phyloP scores from a whole-genome alignment of 2,888 invertebrate genomes.

The Cremastinae sp. region DNA sequence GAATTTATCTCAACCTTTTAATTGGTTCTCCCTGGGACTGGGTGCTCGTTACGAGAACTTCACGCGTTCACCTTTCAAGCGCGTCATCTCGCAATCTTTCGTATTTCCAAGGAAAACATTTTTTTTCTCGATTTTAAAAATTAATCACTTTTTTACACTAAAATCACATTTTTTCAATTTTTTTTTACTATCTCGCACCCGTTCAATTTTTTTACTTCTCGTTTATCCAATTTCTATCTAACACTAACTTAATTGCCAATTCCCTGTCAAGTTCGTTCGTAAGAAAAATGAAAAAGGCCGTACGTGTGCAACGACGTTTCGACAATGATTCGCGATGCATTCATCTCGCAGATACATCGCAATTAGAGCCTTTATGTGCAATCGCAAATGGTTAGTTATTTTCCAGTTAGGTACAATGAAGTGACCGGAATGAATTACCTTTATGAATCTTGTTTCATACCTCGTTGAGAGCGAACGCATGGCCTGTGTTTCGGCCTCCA shows the following conservation, averaged over 20 bases:
- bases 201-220: neutral
- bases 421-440: constrained; percentile 70
- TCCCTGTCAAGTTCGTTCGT: constrained; percentile 9
- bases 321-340: constrained; percentile 51
- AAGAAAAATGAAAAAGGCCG: constrained; percentile 1
- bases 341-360: constrained; percentile 61
- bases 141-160: too few species aligned
- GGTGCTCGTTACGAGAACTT: constrained; percentile 63
- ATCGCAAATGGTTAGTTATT: constrained; percentile 74
- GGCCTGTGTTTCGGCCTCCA: neutral
- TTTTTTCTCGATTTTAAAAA: too few species aligned
- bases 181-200: neutral
- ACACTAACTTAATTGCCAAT: constrained; percentile 23
- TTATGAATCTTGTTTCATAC: constrained; percentile 71
- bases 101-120: neutral
- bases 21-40: constrained; percentile 65
- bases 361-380: constrained; percentile 71
- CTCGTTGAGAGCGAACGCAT: constrained; percentile 65
- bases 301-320: constrained; percentile 26
- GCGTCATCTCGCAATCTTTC: constrained; percentile 12
- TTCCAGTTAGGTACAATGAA: constrained; percentile 76
- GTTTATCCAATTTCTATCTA: constrained; percentile 27
- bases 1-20: constrained; percentile 64
- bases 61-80: constrained; percentile 21
- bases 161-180: neutral